Base-by-base conservation (phyloP, 2,797 vertebrate species). In the Myripristis jacobus region DNA sequence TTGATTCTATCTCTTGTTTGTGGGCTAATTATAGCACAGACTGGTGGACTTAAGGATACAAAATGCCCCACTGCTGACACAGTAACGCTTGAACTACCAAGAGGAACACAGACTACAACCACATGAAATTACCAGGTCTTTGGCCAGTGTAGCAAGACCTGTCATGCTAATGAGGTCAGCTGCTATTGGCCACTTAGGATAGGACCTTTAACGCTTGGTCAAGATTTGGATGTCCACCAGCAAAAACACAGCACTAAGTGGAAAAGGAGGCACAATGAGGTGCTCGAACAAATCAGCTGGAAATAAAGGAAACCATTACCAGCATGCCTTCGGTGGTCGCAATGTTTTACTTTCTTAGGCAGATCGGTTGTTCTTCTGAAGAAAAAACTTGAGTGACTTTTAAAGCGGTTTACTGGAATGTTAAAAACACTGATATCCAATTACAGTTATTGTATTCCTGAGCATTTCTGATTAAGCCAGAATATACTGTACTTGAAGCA, bases 401-500 rank as follows among this genome's bases (percentile, higher is more conserved):
- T 59, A 79, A 75, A 62, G 18, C 48, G 6, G n/a, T 47, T n/a
- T 3, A 47, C 18, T 31, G 4, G 25, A 52, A 25, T 53, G 29
- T 34, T 34, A 53, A 75, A 73, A 29, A 24, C 21, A 15, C 36
- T 36, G 47, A 44, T 58, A 56, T 70, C 25, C 18, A 22, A 34
- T 2, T 34, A 55, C 36, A 57, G 58, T 34, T 34, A 15, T 18
- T 31, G 41, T 44, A 36, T 12, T 21, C 50, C 38, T 22, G 66
- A 34, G 18, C 60, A 54, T 52, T 69, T 66, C 18, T 53, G 46
- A 61, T 76, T 21, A 63, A 27, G n/a, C 31, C 36, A 34, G 64
- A 52, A 66, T 48, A 38, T 70, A 53, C 27, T 80, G 53, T 69
- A 53, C n/a, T 6, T 48, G 34, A 51, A n/a, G n/a, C n/a, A n/a